These are phyloP conservation scores for Neomicropteryx cornuta DNA, from an alignment of 1,140 invertebrate genomes.

Conservation along the genomic window DNA sequence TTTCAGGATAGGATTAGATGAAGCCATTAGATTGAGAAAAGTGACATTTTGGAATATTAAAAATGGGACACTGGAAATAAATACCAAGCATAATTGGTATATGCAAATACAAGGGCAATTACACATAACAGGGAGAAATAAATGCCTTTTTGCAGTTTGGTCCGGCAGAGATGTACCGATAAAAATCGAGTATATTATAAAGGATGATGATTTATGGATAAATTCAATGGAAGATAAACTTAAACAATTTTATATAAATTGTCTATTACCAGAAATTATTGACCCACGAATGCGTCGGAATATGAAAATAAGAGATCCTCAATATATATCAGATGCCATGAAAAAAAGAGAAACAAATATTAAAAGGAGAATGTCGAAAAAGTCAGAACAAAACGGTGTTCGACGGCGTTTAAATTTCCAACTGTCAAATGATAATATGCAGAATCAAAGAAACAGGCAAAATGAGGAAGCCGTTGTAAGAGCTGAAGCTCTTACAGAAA, in stretches of 20 bases:
- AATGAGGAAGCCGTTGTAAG: no score
- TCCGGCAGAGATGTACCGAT: not conserved
- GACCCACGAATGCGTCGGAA: not conserved
- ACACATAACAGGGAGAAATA: conserved; percentile 13
- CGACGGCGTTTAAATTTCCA: no score
- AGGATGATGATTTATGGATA: conserved; percentile 3
- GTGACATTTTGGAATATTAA: not conserved
- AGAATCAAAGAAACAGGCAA: no score
- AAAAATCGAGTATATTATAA: conserved; percentile 3
- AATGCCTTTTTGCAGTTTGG: conserved; percentile 17
- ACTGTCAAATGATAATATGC: no score
- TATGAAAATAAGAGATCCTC: not conserved
- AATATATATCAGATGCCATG: no score
- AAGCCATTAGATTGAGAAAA: not conserved
- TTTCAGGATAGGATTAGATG: not conserved
- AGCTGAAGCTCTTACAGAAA: no score
- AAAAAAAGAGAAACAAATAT: no score
- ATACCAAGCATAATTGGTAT: conserved; percentile 15
- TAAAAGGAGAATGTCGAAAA: no score
- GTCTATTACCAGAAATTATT: not conserved
- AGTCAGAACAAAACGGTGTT: no score
- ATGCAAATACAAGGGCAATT: conserved; percentile 23
- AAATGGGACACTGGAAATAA: conserved; percentile 9
- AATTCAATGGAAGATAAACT: not conserved
- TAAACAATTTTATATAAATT: not conserved